Conservation (phyloP, 2,888 invertebrate species). For the Nephrotoma guestfalica region DNA sequence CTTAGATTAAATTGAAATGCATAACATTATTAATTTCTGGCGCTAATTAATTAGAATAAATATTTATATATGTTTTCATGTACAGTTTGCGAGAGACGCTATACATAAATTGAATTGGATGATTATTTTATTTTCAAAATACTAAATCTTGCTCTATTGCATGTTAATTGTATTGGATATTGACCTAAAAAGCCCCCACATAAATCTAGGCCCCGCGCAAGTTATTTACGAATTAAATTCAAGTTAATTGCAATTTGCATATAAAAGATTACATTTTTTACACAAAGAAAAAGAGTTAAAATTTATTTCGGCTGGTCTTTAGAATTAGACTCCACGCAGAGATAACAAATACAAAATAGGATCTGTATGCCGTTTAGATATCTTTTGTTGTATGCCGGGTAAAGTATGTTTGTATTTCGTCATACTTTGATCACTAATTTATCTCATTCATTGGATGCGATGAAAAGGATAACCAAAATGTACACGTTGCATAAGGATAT, state of each 20-base stretch:
- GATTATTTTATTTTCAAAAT: neutral
- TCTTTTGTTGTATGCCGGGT: too few species aligned
- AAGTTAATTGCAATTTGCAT: neutral
- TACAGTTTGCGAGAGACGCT: neutral
- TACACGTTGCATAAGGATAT: neutral
- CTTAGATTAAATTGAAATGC: neutral
- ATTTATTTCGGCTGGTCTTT: neutral
- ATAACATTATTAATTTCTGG: neutral
- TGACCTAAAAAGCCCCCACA: neutral
- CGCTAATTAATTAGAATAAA: neutral
- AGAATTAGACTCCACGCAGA: neutral
- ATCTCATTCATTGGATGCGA: neutral
- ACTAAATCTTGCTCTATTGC: neutral
- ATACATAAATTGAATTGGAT: neutral
- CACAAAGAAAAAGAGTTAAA: neutral
- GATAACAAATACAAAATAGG: neutral
- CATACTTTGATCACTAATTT: neutral
- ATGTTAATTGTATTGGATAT: neutral
- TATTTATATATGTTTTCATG: neutral
- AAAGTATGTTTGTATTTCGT: neutral
- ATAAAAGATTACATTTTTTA: neutral
- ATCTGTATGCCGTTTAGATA: neutral
- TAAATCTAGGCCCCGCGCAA: neutral
- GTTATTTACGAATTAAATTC: neutral
- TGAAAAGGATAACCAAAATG: neutral